Conservation (phyloP, 2,113 vertebrate genomes). For the Crotalus helleri region DNA sequence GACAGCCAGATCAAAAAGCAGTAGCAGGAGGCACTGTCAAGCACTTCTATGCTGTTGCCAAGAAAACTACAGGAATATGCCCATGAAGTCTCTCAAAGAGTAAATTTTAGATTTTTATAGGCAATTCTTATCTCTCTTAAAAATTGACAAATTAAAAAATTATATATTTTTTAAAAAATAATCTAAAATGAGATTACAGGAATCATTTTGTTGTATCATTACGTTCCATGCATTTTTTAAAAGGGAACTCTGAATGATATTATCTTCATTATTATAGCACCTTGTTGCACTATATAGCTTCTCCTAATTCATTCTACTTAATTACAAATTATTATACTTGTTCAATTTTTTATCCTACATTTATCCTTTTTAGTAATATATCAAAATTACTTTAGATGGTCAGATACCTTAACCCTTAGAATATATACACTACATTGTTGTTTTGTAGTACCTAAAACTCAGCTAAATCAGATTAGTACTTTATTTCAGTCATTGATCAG, state of each 20-base stretch:
- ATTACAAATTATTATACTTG: neutral
- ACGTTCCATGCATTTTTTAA: neutral
- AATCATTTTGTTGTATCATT: neutral
- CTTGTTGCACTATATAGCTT: too few relatives aligned
- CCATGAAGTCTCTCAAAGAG: neutral
- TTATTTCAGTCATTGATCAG: neutral
- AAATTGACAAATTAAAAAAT: neutral
- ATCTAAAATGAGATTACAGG: neutral
- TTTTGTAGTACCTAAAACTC: neutral
- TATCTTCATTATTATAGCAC: neutral
- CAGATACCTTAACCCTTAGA: neutral
- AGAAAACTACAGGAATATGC: neutral
- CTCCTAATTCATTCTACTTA: neutral
- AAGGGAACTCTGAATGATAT: neutral
- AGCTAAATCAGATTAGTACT: neutral
- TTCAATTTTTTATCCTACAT: neutral
- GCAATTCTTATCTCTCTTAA: neutral
- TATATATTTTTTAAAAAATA: neutral
- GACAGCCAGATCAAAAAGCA: neutral
- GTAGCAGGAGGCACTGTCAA: neutral
- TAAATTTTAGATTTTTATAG: neutral
- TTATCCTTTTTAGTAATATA: neutral
- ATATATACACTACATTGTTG: neutral
- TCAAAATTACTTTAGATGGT: neutral
- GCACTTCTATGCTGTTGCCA: neutral